phyloP scores from a whole-genome alignment of 2,888 invertebrate species.

The Cataglyphis albicans region DNA sequence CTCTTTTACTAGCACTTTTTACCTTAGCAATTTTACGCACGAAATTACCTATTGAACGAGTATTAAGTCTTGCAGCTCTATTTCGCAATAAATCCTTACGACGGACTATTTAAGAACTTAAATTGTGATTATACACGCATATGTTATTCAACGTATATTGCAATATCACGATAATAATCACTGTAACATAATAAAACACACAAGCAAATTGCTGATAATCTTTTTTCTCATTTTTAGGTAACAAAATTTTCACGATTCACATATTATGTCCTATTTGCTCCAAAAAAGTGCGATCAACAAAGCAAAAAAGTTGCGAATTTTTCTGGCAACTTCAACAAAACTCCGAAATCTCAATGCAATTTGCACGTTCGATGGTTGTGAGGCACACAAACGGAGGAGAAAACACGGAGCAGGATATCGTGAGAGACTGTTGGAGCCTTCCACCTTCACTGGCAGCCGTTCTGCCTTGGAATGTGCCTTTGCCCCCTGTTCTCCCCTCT shows the following conservation, averaged over 20 bases:
- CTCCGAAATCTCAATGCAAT: not conserved
- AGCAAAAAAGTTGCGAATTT: not conserved
- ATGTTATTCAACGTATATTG: not conserved
- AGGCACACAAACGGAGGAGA: conserved; percentile 43
- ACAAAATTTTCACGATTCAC: conserved; percentile 6
- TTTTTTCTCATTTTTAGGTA: not conserved
- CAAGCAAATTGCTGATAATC: not conserved
- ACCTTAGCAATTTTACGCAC: not conserved
- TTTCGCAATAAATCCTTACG: not conserved
- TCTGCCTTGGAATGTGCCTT: conserved; percentile 84
- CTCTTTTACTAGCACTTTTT: not conserved
- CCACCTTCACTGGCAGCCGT: conserved; percentile 82
- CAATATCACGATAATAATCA: not conserved
- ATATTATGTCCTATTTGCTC: not conserved
- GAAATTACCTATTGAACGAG: not conserved
- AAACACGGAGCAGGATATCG: conserved; percentile 67
- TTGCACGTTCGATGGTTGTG: not conserved
- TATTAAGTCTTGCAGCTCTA: not conserved
- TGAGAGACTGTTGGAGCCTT: conserved; percentile 75
- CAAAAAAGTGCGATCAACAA: not conserved
- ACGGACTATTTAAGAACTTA: not conserved
- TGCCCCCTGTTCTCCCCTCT: conserved; percentile 77
- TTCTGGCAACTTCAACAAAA: not conserved
- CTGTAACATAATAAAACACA: conserved; percentile 12
- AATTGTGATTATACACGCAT: not conserved